Evolutionary conservation across 2,888 invertebrate species (phyloP).

Genomic region (Acholoe squamosa): DNA sequence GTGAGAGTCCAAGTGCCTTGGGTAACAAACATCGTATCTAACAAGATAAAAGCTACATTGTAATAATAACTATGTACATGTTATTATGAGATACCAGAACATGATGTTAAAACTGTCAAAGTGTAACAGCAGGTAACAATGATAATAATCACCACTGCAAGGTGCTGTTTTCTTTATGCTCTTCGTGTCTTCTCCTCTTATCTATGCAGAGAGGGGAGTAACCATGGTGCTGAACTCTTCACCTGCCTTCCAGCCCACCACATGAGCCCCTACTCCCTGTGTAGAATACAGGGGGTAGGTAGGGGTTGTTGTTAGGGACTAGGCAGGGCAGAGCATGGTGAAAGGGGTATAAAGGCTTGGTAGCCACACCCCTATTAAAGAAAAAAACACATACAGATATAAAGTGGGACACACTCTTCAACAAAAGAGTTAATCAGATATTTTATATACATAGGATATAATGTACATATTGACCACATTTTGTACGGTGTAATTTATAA

Average conservation of each 20-base stretch:
- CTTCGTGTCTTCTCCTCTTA: neutral
- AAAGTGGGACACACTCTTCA: conserved; percentile 6
- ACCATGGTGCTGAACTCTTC: conserved; percentile 50
- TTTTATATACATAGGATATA: conserved; percentile 62
- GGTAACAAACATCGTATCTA: neutral
- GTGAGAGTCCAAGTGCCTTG: conserved; percentile 35
- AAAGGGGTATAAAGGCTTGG: neutral
- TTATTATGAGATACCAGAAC: neutral
- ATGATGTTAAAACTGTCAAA: neutral
- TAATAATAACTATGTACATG: neutral
- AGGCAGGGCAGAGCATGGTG: conserved; percentile 17
- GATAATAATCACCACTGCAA: neutral
- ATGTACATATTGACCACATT: conserved; percentile 64
- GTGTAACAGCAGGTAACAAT: conserved; percentile 4
- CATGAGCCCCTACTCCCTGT: neutral
- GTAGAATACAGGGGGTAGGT: conserved; percentile 27
- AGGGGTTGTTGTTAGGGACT: neutral
- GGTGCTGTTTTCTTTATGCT: neutral
- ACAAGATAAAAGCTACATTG: conserved; percentile 3
- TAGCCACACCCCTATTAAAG: neutral
- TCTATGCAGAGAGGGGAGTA: conserved; percentile 35
- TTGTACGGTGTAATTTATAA: conserved; percentile 63
- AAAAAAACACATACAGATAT: too few relatives aligned
- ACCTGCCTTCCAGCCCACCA: conserved; percentile 11
- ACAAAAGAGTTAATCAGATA: conserved; percentile 52